phyloP scores from a whole-genome alignment of 1,140 invertebrate species.

The Zaprionus ornatus region DNA sequence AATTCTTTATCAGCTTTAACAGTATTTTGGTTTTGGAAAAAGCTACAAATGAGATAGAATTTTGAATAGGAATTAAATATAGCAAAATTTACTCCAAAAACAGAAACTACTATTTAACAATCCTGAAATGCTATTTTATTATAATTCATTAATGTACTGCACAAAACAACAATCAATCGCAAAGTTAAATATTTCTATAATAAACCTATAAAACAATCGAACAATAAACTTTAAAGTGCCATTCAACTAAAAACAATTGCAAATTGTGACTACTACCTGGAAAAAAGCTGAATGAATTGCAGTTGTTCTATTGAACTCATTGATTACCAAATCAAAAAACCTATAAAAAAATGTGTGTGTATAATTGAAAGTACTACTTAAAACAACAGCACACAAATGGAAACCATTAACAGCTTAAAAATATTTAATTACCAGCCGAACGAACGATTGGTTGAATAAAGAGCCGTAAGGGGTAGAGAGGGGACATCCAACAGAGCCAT shows the following conservation, averaged over 20 bases:
- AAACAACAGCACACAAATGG: conserved; percentile 67
- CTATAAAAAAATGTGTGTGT: conserved; percentile 26
- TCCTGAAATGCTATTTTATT: background rate
- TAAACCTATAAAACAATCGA: conserved; percentile 17
- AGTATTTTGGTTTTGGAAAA: background rate
- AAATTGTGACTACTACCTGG: conserved; percentile 19
- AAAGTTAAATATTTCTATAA: conserved; percentile 22
- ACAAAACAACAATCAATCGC: conserved; percentile 23
- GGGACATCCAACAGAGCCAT: background rate
- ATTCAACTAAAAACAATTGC: conserved; percentile 58
- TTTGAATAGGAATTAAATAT: background rate
- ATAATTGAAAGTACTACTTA: conserved; percentile 46
- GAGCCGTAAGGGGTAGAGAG: background rate
- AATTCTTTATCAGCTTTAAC: background rate
- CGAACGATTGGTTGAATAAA: background rate
- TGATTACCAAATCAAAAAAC: conserved; percentile 54
- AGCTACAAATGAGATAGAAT: background rate
- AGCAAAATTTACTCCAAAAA: background rate
- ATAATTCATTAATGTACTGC: background rate
- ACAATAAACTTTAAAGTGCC: conserved; percentile 40
- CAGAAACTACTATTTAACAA: background rate
- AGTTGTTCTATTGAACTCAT: conserved; percentile 58
- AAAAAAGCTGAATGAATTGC: conserved; percentile 18
- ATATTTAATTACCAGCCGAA: conserved; percentile 71
- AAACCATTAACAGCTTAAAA: conserved; percentile 81